Percentiles rank a stretch among this genome's conserved stretches.
Evolutionary conservation across 2,888 invertebrate genomes (phyloP).

Genomic region (Tachystola acroxantha): DNA sequence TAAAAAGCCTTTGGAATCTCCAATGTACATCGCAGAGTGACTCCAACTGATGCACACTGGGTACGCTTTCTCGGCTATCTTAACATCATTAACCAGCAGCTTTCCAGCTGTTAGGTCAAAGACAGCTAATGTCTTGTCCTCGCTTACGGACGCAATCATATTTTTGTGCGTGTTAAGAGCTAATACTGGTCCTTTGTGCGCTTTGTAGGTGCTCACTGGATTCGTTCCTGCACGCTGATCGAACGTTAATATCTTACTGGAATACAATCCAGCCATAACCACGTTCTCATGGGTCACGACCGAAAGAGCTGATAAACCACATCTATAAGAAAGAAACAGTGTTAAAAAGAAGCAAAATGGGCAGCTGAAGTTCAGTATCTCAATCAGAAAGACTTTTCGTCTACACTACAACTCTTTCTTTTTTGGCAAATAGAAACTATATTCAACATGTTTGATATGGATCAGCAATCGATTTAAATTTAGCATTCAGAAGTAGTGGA

Average conservation of each 20-base stretch:
- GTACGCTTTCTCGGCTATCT: slow-evolving; percentile 54
- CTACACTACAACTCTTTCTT: too few species aligned
- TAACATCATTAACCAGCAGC: slow-evolving; percentile 49
- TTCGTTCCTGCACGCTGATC: slow-evolving; percentile 62
- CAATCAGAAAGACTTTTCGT: too few species aligned
- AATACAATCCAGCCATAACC: slow-evolving; percentile 75
- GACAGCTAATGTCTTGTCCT: slow-evolving; percentile 76
- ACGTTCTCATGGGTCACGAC: slow-evolving; percentile 62
- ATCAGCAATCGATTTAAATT: too few species aligned
- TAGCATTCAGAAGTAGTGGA: too few species aligned
- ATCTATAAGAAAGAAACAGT: slow-evolving; percentile 37
- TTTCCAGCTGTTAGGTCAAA: slow-evolving; percentile 76
- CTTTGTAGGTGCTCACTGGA: slow-evolving; percentile 60
- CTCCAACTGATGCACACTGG: slow-evolving; percentile 65
- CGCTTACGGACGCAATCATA: slow-evolving; percentile 77
- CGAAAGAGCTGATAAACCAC: slow-evolving; percentile 74
- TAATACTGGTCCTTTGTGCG: slow-evolving; percentile 75
- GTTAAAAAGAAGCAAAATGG: background rate
- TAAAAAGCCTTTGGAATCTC: slow-evolving; percentile 63
- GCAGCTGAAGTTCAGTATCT: background rate
- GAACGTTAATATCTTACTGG: slow-evolving; percentile 73
- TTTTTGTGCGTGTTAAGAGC: slow-evolving; percentile 51
- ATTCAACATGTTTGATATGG: too few species aligned
- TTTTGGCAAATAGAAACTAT: too few species aligned
- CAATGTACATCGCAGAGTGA: slow-evolving; percentile 56